Base-by-base conservation (phyloP, 2,888 invertebrate species). In the Protophormia terraenovae region DNA sequence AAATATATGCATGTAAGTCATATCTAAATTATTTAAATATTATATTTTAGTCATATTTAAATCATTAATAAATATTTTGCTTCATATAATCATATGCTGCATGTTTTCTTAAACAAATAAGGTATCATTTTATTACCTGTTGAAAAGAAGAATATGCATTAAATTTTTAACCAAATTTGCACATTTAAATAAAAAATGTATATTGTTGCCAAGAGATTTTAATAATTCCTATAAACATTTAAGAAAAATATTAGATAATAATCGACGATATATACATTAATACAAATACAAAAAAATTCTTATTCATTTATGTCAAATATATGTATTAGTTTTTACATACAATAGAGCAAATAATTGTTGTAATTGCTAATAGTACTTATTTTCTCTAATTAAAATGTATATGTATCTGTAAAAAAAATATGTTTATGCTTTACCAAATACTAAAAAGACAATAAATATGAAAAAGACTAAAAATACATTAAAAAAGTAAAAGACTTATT, bases 201-300 rank as follows among this genome's bases (percentile, higher is more conserved):
- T 14, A 47, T 8, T 3, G 22, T 27, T 66, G 80, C 80, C 80
- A 80, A 80, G 4, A 58, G 27, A 64, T 45, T 32, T 45, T 4
- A 45, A 55, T 47, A 58, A 35, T 64, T 32, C 22, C 3, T 79
- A 24, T 27, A 19, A 45, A 24, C 38, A 72, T 62, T 64, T 41
- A 22, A 16, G 14, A 27, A 41, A 62, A 35, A 66, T 66, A 80
- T 80, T 73, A 80, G 80, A 80, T 73, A 66, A 73, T 73, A 80
- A 71, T 8, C 22, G 22, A 55, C 45, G 29, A 72, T 27, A 62
- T 3, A 7, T 22, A 7, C 14, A 27, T 2, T 41, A 14, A 24
- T 64, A 14, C 7, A 14, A 10, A 64, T 64, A 64, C 7, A 5
- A 5, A 45, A 55, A 35, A 64, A 24, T 19, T 22, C 35, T 35